Conservation (phyloP, 2,113 vertebrate genomes). For the Leptobrachium leishanense region DNA sequence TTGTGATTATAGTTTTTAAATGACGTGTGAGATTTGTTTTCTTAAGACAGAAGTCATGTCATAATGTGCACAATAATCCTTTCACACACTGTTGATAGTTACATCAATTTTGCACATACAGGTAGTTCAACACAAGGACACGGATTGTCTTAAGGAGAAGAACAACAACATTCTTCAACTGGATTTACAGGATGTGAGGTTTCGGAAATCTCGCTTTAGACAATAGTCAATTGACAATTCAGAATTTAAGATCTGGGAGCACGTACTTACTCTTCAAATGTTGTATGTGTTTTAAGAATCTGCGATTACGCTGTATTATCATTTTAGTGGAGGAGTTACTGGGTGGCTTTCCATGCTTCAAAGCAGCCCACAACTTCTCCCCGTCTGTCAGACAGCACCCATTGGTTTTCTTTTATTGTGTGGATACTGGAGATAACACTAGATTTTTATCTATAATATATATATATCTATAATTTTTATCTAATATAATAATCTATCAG, state of each 20-base stretch:
- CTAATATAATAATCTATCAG: too few relatives aligned
- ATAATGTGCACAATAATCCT: constrained; percentile 25
- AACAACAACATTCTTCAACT: constrained; percentile 52
- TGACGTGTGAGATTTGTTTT: constrained; percentile 3
- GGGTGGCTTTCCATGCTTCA: too few relatives aligned
- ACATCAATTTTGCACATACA: constrained; percentile 9
- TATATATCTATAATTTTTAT: too few relatives aligned
- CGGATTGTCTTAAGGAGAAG: constrained; percentile 34
- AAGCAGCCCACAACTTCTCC: too few relatives aligned
- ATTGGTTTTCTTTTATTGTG: too few relatives aligned
- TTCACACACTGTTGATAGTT: constrained; percentile 20
- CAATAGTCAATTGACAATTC: constrained; percentile 64
- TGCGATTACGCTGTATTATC: too few relatives aligned
- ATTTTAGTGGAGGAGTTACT: too few relatives aligned
- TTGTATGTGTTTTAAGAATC: not conserved
- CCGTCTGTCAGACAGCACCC: too few relatives aligned
- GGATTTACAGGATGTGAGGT: constrained; percentile 67
- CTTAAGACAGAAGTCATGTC: constrained; percentile 2
- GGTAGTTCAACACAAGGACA: constrained; percentile 17
- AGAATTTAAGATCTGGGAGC: constrained; percentile 46
- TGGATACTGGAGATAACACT: too few relatives aligned
- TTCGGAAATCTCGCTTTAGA: constrained; percentile 58
- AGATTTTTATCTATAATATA: too few relatives aligned
- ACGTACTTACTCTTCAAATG: constrained; percentile 57
- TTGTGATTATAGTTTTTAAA: not conserved